Conservation (phyloP, 2,888 invertebrate species). For the Thera obeliscata region DNA sequence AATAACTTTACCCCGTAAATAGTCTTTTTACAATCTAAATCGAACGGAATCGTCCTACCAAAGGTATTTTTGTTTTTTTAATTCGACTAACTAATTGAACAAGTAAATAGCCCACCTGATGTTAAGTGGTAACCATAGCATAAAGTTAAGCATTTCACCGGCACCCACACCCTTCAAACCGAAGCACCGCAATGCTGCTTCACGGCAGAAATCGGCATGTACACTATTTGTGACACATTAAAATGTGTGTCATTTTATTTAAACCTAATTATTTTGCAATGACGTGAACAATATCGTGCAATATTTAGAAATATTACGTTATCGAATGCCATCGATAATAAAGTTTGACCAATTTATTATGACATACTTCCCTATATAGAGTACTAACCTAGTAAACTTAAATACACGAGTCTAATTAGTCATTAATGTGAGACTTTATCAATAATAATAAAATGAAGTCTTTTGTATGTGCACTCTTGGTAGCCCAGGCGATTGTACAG, state of each 20-base stretch:
- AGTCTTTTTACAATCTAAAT: no score
- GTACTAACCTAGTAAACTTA: not conserved
- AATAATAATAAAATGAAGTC: slow-evolving; percentile 33
- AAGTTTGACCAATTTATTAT: slow-evolving; percentile 21
- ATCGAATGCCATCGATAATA: slow-evolving; percentile 5
- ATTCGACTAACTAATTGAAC: no score
- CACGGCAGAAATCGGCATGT: no score
- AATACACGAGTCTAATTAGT: not conserved
- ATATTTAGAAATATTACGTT: slow-evolving; percentile 14
- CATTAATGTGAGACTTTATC: not conserved
- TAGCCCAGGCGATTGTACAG: slow-evolving; percentile 30
- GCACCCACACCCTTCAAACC: no score
- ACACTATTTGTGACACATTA: not conserved
- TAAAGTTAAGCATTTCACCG: no score
- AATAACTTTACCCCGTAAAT: no score
- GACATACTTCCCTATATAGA: slow-evolving; percentile 35
- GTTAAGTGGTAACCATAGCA: no score
- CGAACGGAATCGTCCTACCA: no score
- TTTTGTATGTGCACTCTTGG: slow-evolving; percentile 23
- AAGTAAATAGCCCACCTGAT: no score
- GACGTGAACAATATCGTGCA: slow-evolving; percentile 5
- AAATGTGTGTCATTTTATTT: not conserved
- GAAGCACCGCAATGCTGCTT: no score
- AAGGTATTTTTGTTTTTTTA: no score
- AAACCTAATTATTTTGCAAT: slow-evolving; percentile 2